Evolutionary conservation across 2,113 vertebrate species (phyloP).

Genomic region (Takifugu flavidus): DNA sequence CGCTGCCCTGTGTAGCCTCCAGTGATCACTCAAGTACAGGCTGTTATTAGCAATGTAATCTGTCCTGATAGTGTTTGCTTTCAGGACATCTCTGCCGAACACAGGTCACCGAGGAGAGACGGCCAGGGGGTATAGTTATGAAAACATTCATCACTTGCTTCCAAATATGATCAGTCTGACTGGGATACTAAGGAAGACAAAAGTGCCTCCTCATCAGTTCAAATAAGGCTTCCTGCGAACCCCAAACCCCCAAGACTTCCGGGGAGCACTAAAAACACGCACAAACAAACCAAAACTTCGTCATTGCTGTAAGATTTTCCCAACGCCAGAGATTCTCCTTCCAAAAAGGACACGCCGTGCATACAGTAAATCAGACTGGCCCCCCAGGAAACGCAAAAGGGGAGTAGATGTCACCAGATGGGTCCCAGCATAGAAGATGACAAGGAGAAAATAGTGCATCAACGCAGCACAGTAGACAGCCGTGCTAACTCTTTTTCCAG

Average conservation of each 20-base stretch:
- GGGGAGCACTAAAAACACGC: not conserved
- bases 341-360: slow-evolving; percentile 52
- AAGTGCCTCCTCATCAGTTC: slow-evolving; percentile 22
- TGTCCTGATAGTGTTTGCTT: slow-evolving; percentile 66
- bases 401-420: slow-evolving; percentile 60
- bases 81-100: slow-evolving; percentile 53
- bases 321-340: slow-evolving; percentile 58
- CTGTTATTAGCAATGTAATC: slow-evolving; percentile 68
- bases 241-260: slow-evolving; percentile 1
- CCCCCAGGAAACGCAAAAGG: slow-evolving; percentile 51
- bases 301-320: slow-evolving; percentile 38
- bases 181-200: slow-evolving; percentile 31
- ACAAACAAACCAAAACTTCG: slow-evolving; percentile 1
- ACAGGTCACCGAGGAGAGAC: slow-evolving; percentile 58
- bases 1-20: slow-evolving; percentile 43
- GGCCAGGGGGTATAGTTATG: slow-evolving; percentile 48
- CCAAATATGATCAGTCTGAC: slow-evolving; percentile 47
- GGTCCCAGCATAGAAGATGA: slow-evolving; percentile 64
- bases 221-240: slow-evolving; percentile 31
- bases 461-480: slow-evolving; percentile 46
- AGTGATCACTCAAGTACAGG: slow-evolving; percentile 59
- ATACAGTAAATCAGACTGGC: slow-evolving; percentile 68
- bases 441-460: slow-evolving; percentile 71
- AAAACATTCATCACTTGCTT: slow-evolving; percentile 58
- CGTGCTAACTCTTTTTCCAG: slow-evolving; percentile 29